Percentiles rank a stretch among this genome's conserved stretches.
phyloP scores from a whole-genome alignment of 2,113 vertebrate species.

The Talpa occidentalis region DNA sequence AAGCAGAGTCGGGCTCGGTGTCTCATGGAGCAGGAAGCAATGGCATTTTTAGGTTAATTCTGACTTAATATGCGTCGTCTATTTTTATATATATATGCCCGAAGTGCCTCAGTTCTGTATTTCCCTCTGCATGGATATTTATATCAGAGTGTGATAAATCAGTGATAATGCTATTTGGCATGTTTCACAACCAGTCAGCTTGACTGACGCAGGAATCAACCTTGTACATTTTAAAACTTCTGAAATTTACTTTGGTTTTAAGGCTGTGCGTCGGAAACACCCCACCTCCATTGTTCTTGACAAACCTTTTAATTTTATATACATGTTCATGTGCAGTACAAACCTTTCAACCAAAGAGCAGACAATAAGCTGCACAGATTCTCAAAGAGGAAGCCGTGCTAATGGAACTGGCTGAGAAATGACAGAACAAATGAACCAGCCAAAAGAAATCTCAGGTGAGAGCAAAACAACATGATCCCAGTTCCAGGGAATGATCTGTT shows the following conservation, averaged over 20 bases:
- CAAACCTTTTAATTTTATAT: conserved; percentile 43
- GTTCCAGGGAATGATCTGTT: conserved; percentile 22
- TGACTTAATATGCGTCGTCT: conserved; percentile 76
- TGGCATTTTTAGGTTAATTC: conserved; percentile 78
- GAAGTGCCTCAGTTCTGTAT: conserved; percentile 61
- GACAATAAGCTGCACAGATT: not conserved
- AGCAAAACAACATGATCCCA: not conserved
- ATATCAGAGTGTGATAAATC: conserved; percentile 75
- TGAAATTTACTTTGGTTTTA: conserved; percentile 48
- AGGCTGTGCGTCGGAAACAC: conserved; percentile 31
- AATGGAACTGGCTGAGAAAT: not conserved
- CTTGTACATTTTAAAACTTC: conserved; percentile 59
- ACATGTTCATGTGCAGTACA: not conserved
- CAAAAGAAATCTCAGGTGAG: conserved; percentile 4
- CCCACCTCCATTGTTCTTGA: not conserved
- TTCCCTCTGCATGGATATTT: conserved; percentile 63
- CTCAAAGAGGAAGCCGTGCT: not conserved
- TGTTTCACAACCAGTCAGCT: conserved; percentile 77
- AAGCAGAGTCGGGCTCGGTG: not conserved
- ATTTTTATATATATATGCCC: conserved; percentile 66
- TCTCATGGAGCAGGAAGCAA: not conserved
- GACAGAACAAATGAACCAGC: not conserved
- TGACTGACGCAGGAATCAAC: conserved; percentile 71
- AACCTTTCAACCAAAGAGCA: not conserved
- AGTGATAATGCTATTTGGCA: conserved; percentile 76